Conservation (phyloP, 2,888 invertebrate genomes). For the Timema cristinae region DNA sequence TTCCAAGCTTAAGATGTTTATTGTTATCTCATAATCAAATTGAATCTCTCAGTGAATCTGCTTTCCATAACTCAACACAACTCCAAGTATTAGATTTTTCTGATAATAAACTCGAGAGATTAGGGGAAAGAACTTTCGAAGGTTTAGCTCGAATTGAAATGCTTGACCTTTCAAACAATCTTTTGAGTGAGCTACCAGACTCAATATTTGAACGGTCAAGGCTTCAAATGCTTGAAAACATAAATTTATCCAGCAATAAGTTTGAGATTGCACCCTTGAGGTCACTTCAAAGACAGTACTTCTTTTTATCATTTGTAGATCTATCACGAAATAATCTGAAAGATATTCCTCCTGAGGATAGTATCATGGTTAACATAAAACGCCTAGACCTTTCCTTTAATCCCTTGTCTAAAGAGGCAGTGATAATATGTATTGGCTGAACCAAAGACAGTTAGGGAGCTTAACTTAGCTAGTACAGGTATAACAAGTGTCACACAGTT, state of each 20-base stretch:
- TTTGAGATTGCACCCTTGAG: conserved; percentile 63
- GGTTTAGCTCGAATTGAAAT: conserved; percentile 72
- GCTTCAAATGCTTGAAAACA: conserved; percentile 74
- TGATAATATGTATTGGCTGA: conserved; percentile 75
- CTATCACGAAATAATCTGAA: conserved; percentile 72
- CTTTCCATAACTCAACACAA: conserved; percentile 88
- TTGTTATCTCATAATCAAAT: conserved; percentile 73
- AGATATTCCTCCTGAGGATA: conserved; percentile 78
- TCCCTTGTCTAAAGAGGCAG: conserved; percentile 69
- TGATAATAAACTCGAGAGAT: conserved; percentile 67
- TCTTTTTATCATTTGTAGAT: conserved; percentile 74
- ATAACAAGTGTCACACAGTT: conserved; percentile 49
- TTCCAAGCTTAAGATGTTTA: conserved; percentile 68
- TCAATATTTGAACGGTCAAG: conserved; percentile 77
- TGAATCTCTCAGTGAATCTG: conserved; percentile 78
- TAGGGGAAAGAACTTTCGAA: conserved; percentile 79
- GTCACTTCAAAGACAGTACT: conserved; percentile 77
- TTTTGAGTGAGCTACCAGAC: conserved; percentile 70
- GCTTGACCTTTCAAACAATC: conserved; percentile 71
- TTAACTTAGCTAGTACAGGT: conserved; percentile 78
- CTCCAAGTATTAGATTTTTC: conserved; percentile 70
- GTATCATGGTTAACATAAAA: conserved; percentile 83
- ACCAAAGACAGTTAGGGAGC: conserved; percentile 74
- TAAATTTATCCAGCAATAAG: conserved; percentile 70
- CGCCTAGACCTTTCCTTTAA: conserved; percentile 81